Evolutionary conservation across 2,888 invertebrate genomes (phyloP), one percentile per base, ranked within the genome.

Genomic region (Parochlus steinenii): DNA sequence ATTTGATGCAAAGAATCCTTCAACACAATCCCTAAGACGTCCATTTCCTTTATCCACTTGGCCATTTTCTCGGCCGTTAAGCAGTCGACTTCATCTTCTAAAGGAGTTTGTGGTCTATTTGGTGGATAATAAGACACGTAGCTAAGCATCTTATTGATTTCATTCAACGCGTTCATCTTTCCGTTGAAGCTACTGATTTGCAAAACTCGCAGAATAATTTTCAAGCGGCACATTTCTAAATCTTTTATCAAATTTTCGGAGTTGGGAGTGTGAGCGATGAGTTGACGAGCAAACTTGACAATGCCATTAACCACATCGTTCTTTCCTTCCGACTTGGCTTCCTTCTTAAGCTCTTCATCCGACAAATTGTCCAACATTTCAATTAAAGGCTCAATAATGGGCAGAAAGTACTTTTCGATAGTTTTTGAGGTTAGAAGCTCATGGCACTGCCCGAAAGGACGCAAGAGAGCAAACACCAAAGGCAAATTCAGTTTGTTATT

Each of bases 111-210:
- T 3, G 53, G 52, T 39, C 74, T 62, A 39, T 71, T 69, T 51
- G 73, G 74, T 5, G 86, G 80, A 60, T 86, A 89, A 55, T 86
- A 89, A 38, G 82, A 77, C 40, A 92, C 87, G 48, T 82, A 80
- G 39, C 83, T 80, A 44, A 89, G 82, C 32, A 95, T 83, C 67
- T 95, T 93, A 62, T 95, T 95, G 39, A 97, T 89, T 68, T 97
- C 95, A 58, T 95, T 93, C 43, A 97, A 64, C 15, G 95, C 95
- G 51, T 93, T 93, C 95, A 97, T 97, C 68, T 95, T 95, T 23
- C 95, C 93, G 63, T 93, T 95, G 56, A 95, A 97, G 35, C 93
- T 93, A 16, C 93, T 92, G 56, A 93, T 90, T 69, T 92, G 89
- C 44, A 95, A 63, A 49, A 89, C 74, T 54, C 87, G 60, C 46